Base-by-base conservation (phyloP, 2,113 vertebrate genomes). In the Mus spicilegus region DNA sequence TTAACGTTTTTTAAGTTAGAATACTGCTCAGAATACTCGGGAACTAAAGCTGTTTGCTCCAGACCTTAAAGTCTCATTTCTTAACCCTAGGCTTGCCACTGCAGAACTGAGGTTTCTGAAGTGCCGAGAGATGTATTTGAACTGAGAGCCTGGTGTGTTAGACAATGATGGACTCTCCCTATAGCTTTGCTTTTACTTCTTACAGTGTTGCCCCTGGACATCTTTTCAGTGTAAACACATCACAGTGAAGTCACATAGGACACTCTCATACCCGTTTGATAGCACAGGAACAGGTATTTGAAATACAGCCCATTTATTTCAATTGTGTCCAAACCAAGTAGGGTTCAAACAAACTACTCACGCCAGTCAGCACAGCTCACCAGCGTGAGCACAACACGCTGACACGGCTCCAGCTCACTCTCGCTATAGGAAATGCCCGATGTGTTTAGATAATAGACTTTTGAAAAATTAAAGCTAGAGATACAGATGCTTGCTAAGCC, bases 1-100 rank as follows among this genome's bases (percentile, higher is more conserved):
- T 95, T 30, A 97, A 93, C 89, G 95, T 97, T 96, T 67, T 95
- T 96, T 94, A 89, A 94, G 69, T 87, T 93, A 94, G 20, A 92
- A 95, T 96, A 75, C 89, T 90, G 78, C 78, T 93, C 33, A 80
- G 75, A 93, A 63, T 69, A 90, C 89, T 96, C 90, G 86, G 73
- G 95, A 84, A 93, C 24, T 54, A 95, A 96, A 80, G 51, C 67
- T 30, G 42, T 90, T 97, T 94, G 77, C 97, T 97, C 39, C 76
- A 96, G 92, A 96, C 87, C 36, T 56, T 90, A 3, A 0, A 8
- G 76, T 91, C 94, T 93, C 70, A 26, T 87, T 97, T 97, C 87
- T 97, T 97, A 65, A 93, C 46, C 90, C 96, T 88, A 87, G 69
- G 90, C 89, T 98, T 94, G 81, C 69, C 13, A 82, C 70, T 19